phyloP scores from a whole-genome alignment of 2,113 vertebrate genomes.

The Perca schrenkii region DNA sequence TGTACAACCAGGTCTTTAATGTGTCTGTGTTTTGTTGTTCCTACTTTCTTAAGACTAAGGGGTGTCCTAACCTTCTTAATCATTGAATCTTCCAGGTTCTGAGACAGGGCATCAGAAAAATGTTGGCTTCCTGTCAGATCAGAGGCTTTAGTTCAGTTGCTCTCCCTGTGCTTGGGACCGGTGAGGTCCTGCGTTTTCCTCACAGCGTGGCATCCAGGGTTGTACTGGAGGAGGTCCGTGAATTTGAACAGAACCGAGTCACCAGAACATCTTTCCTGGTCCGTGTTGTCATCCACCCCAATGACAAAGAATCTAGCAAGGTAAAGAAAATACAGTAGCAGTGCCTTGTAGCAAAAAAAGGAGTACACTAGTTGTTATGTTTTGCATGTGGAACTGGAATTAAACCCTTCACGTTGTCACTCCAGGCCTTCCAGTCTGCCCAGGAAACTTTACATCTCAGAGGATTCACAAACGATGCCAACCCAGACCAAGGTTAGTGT shows the following conservation, averaged over 20 bases:
- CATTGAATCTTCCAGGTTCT: conserved; percentile 55
- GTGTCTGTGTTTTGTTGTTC: not conserved
- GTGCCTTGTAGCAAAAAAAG: not conserved
- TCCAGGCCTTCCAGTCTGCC: conserved; percentile 65
- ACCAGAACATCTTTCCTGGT: conserved; percentile 41
- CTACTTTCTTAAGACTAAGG: not conserved
- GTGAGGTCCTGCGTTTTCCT: conserved; percentile 64
- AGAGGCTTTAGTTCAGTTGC: conserved; percentile 63
- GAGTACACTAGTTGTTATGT: not conserved
- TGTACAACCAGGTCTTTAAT: not conserved
- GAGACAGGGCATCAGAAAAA: conserved; percentile 36
- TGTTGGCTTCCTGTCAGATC: conserved; percentile 53
- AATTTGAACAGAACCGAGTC: conserved; percentile 39
- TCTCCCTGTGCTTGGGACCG: conserved; percentile 72
- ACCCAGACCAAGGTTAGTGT: conserved; percentile 53
- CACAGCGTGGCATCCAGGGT: conserved; percentile 43
- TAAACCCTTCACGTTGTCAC: not conserved
- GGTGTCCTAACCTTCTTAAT: not conserved
- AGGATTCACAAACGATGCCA: conserved; percentile 56
- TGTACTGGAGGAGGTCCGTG: conserved; percentile 64
- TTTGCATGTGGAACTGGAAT: not conserved
- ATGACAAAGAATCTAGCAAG: conserved; percentile 62
- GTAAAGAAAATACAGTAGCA: conserved; percentile 38
- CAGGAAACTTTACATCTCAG: conserved; percentile 58
- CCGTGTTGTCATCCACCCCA: conserved; percentile 66